Base-by-base conservation (phyloP, 1,140 invertebrate species). In the Leucophenga varia region DNA sequence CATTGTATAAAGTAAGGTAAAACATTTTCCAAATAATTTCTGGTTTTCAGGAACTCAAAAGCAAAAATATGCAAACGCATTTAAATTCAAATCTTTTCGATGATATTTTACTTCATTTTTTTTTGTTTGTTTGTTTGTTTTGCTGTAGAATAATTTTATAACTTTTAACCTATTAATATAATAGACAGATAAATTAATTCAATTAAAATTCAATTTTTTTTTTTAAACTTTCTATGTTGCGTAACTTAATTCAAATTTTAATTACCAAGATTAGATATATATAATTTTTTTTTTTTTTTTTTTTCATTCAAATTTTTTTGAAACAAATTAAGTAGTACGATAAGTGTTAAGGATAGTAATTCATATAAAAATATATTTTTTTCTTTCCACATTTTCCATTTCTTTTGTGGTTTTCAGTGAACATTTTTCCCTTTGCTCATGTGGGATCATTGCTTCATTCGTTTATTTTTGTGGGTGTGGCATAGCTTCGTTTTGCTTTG, bases 241-340 rank as follows among this genome's bases (percentile, higher is more conserved):
- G 43, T 64, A 64, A 65, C 64, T 65, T 65, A 64, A 64, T 64
- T 65, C 51, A 64, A 64, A 64, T 61, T 65, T 49, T 63, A 36
- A 43, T 56, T 54, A 32, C 49, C 50, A 49, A 52, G 14, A 25
- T 25, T 6, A 25, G 10, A 25, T 6, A 25, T 25, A 25, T 25
- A 25, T 25, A 6, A 6, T 25, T 10, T 25, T 25, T 25, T 25
- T 25, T 25, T 25, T 25, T 25, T 25, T 25, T 6, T 25, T 6
- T 25, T 10, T 25, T 25, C 22, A 25, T 10, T 10, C 22, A 25
- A 25, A 25, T 25, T n/a, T n/a, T n/a, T n/a, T n/a, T n/a, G n/a
- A n/a, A n/a, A n/a, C n/a, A n/a, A n/a, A n/a, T n/a, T n/a, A n/a
- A n/a, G n/a, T n/a, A n/a, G n/a, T n/a, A n/a, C n/a, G 22, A 25